Evolutionary conservation across 2,113 vertebrate species (phyloP).

Genomic region (Leucosticte australis): DNA sequence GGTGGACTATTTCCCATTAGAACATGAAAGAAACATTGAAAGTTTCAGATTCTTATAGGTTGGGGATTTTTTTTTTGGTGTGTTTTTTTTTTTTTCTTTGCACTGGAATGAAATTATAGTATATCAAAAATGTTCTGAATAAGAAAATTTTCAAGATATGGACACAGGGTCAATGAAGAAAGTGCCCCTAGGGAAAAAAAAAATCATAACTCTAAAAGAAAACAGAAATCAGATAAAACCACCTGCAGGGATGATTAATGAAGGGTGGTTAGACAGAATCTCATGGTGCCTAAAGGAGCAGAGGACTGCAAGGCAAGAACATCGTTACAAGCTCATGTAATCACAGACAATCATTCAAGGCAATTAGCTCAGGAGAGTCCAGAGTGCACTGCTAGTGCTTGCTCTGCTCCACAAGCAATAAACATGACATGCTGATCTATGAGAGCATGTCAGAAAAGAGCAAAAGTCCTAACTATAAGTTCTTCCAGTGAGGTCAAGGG

Average conservation of each 20-base stretch:
- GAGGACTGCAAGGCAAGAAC: not conserved
- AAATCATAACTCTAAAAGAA: not conserved
- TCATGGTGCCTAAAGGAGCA: not conserved
- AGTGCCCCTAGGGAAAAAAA: not conserved
- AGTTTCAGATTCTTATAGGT: not conserved
- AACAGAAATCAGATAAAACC: not conserved
- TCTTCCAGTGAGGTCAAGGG: constrained; percentile 2
- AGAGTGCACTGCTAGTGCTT: not conserved
- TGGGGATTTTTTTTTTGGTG: not conserved
- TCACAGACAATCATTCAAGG: not conserved
- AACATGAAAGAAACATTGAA: not conserved
- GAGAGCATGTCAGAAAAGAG: not conserved
- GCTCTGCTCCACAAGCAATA: not conserved
- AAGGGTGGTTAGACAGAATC: not conserved
- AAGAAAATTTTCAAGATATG: not conserved
- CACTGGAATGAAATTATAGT: not conserved
- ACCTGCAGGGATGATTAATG: not conserved
- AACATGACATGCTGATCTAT: not conserved
- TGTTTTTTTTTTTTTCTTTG: not conserved
- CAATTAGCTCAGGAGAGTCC: not conserved
- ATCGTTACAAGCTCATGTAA: not conserved
- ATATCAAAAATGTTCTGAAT: not conserved
- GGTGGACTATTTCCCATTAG: not conserved
- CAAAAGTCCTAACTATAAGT: not conserved
- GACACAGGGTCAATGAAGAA: not conserved